Percentiles rank a stretch among this genome's conserved stretches.
Conservation (phyloP, 2,113 vertebrate species). For the Dipodomys ordii region DNA sequence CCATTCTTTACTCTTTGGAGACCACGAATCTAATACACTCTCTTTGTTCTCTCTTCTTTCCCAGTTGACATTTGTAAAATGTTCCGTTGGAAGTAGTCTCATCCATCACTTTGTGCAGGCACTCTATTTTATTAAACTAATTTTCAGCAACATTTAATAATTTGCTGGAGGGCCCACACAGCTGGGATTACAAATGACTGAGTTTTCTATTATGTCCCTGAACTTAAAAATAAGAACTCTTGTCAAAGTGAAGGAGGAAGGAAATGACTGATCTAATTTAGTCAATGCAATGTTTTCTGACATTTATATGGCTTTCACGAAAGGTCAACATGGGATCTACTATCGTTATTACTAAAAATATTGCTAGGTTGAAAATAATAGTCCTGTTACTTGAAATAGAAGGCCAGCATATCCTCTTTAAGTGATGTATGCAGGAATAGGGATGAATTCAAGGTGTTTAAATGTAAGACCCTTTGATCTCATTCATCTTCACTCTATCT, state of each 20-base stretch:
- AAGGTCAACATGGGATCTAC: background rate
- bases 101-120: background rate
- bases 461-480: background rate
- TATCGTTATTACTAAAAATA: conserved; percentile 17
- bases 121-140: background rate
- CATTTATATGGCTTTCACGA: conserved; percentile 1
- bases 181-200: background rate
- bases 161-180: rapidly evolving
- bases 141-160: background rate
- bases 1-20: background rate
- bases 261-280: background rate
- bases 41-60: background rate
- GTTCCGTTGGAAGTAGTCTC: background rate
- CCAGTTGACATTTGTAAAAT: background rate
- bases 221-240: background rate
- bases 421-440: background rate
- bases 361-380: conserved; percentile 26
- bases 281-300: background rate
- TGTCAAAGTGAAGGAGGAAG: background rate
- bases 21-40: background rate
- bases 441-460: background rate
- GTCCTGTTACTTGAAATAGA: conserved; percentile 9
- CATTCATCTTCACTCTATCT: background rate
- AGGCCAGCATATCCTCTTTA: background rate
- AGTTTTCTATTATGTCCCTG: background rate